These are phyloP conservation scores for Philaethria dido DNA, from an alignment of 2,888 invertebrate genomes.

Conservation along the genomic window DNA sequence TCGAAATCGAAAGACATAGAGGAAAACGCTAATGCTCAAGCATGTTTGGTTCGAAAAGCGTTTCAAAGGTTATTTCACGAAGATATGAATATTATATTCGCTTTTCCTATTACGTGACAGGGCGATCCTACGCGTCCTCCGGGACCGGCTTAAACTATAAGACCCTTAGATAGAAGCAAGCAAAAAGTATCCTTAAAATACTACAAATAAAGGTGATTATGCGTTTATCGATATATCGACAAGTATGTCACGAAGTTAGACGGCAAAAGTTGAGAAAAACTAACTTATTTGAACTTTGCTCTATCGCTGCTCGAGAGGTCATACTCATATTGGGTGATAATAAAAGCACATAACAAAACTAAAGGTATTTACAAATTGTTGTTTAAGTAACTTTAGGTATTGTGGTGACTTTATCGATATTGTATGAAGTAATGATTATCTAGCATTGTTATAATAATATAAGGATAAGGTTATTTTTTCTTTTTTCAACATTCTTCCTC, in stretches of 20 bases:
- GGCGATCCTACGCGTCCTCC: constrained; percentile 32
- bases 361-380: constrained; percentile 27
- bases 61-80: constrained; percentile 33
- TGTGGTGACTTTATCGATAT: not conserved
- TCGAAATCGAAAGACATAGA: not conserved
- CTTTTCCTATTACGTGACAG: constrained; percentile 35
- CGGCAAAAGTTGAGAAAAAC: constrained; percentile 34
- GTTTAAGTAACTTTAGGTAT: not conserved
- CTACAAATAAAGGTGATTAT: not conserved
- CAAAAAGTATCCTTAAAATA: not conserved
- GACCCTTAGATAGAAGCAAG: constrained; percentile 20
- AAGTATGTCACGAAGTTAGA: constrained; percentile 30
- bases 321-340: constrained; percentile 25
- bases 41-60: constrained; percentile 23
- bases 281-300: constrained; percentile 31
- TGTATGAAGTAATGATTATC: not conserved
- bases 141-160: constrained; percentile 36
- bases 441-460: not conserved
- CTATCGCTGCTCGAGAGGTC: constrained; percentile 30
- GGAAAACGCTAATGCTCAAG: constrained; percentile 23
- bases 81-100: constrained; percentile 42
- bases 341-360: constrained; percentile 15
- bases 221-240: not conserved
- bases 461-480: too few species aligned
- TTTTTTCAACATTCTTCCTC: too few species aligned